Conservation (phyloP, 2,113 vertebrate species). For the Athene noctua region DNA sequence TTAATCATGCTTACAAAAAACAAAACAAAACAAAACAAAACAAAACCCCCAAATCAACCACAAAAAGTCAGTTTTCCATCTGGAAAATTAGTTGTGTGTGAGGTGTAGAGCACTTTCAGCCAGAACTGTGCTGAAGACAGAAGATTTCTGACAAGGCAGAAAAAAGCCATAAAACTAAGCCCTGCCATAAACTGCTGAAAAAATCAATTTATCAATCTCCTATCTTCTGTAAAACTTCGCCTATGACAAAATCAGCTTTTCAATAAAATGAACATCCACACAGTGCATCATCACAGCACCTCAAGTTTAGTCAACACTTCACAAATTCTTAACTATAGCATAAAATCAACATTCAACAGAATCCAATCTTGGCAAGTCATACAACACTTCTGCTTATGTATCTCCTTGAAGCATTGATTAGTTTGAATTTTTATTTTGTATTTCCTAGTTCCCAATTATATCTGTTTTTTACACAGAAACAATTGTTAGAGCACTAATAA, state of each 20-base stretch:
- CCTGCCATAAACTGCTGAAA: background rate
- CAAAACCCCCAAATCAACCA: background rate
- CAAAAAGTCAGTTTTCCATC: background rate
- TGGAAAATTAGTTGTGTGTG: background rate
- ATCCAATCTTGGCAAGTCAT: background rate
- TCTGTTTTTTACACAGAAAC: background rate
- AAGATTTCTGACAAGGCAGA: background rate
- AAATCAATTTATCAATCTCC: background rate
- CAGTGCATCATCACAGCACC: background rate
- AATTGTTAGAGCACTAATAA: background rate
- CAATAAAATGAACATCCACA: background rate
- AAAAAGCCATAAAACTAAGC: background rate
- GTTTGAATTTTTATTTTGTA: background rate
- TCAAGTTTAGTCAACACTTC: background rate
- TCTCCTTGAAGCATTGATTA: background rate
- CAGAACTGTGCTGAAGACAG: background rate
- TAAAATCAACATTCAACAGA: background rate
- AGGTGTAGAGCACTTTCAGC: background rate
- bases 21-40: too few species aligned
- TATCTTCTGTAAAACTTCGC: background rate
- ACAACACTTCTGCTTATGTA: background rate
- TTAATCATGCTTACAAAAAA: background rate
- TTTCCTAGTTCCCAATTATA: background rate
- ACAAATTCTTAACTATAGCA: background rate
- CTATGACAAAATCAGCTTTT: background rate